A percentile compares a stretch with the other conserved stretches of the same genome.
These are phyloP conservation scores for Gobio gobio DNA, from an alignment of 2,113 vertebrate genomes.

Conservation along the genomic window DNA sequence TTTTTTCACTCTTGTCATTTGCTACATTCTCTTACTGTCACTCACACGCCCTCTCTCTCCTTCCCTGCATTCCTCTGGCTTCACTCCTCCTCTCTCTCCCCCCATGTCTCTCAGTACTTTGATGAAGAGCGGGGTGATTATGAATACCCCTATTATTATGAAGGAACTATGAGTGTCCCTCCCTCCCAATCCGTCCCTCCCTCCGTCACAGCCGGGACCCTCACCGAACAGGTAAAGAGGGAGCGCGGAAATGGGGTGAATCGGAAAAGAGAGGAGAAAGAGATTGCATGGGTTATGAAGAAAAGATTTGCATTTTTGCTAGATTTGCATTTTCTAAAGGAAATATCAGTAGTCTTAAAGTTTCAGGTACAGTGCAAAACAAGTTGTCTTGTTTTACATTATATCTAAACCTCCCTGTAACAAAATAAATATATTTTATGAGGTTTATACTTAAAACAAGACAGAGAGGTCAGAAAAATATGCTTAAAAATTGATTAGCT, in stretches of 20 bases:
- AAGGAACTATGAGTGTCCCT: constrained; percentile 70
- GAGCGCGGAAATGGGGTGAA: constrained; percentile 54
- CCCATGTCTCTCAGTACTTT: constrained; percentile 72
- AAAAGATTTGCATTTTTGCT: constrained; percentile 22
- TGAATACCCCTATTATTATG: constrained; percentile 78
- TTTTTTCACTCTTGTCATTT: constrained; percentile 1
- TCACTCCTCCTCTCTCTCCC: constrained; percentile 47
- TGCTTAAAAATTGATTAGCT: background rate
- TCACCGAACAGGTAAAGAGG: constrained; percentile 69
- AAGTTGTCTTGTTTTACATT: background rate
- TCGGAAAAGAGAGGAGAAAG: constrained; percentile 55
- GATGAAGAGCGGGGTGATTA: constrained; percentile 79
- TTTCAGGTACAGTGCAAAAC: too few species aligned
- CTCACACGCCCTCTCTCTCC: constrained; percentile 5
- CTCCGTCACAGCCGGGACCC: constrained; percentile 61
- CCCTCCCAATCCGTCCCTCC: constrained; percentile 53
- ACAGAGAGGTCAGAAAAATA: background rate
- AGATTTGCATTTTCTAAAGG: background rate
- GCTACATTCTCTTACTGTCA: background rate
- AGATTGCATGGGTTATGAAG: constrained; percentile 49
- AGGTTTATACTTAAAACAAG: background rate
- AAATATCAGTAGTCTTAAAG: background rate
- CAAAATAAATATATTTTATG: background rate
- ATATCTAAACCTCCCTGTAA: background rate
- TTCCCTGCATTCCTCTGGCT: constrained; percentile 51